phyloP scores from a whole-genome alignment of 2,888 invertebrate species.

The Sinhomidia bicolor region DNA sequence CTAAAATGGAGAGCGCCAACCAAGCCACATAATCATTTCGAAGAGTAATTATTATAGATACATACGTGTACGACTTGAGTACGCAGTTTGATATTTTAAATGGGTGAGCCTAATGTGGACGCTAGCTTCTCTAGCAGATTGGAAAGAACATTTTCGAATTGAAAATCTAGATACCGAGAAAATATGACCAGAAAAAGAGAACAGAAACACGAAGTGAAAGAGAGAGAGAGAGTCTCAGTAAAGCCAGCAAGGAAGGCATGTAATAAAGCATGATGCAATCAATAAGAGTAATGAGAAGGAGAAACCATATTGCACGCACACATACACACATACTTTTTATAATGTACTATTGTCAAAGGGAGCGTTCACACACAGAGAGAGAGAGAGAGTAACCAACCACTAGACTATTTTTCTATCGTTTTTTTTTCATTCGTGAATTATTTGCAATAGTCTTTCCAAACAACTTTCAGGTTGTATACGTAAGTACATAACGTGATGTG shows the following conservation, averaged over 20 bases:
- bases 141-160: background rate
- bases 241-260: background rate
- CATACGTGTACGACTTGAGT: background rate
- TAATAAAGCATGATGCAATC: slow-evolving; percentile 15
- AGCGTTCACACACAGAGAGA: background rate
- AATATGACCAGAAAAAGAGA: background rate
- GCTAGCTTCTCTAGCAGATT: no score
- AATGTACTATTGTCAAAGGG: no score
- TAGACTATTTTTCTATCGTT: no score
- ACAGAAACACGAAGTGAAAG: background rate
- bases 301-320: slow-evolving; percentile 9
- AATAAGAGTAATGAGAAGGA: slow-evolving; percentile 14
- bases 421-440: no score
- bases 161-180: background rate
- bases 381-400: no score
- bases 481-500: no score
- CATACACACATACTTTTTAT: background rate
- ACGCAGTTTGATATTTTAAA: background rate
- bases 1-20: slow-evolving; percentile 4
- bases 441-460: no score
- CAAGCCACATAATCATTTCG: slow-evolving; percentile 38
- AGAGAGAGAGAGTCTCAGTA: background rate
- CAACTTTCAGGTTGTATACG: no score
- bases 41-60: slow-evolving; percentile 29
- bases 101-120: no score